Percentiles rank a stretch among this genome's conserved stretches.
These are phyloP conservation scores for Anthoscopus minutus DNA, from an alignment of 2,113 vertebrate species.

Conservation along the genomic window DNA sequence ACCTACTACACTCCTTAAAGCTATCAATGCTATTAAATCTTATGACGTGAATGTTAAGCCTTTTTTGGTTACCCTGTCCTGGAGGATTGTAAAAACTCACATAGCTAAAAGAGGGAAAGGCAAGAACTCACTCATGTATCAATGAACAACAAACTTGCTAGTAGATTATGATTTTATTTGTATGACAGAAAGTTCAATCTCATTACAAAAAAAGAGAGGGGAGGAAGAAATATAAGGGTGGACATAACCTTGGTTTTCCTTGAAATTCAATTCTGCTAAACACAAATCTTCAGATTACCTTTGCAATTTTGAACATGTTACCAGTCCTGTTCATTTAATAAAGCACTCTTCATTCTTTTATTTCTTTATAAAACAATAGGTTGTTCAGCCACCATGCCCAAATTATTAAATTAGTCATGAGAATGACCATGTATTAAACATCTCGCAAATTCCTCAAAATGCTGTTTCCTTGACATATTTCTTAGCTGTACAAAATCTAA, in stretches of 20 bases:
- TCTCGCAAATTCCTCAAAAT: not conserved
- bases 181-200: not conserved
- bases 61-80: not conserved
- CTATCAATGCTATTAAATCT: not conserved
- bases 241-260: conserved; percentile 3
- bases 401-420: not conserved
- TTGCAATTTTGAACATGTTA: not conserved
- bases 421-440: not conserved
- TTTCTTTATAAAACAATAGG: not conserved
- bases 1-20: not conserved
- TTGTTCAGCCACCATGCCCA: not conserved
- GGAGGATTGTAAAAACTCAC: not conserved
- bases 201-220: not conserved
- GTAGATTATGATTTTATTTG: not conserved
- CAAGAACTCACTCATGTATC: not conserved
- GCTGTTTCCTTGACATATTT: conserved; percentile 13
- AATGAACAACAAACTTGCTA: not conserved
- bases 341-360: not conserved
- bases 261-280: conserved; percentile 23
- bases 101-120: not conserved
- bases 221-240: not conserved
- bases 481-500: not conserved
- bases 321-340: not conserved
- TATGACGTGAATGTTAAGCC: not conserved
- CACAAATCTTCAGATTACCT: conserved; percentile 9